Conservation (phyloP, 92 coral and sea anemone genomes). For the Hydrozoanthus gracilis region DNA sequence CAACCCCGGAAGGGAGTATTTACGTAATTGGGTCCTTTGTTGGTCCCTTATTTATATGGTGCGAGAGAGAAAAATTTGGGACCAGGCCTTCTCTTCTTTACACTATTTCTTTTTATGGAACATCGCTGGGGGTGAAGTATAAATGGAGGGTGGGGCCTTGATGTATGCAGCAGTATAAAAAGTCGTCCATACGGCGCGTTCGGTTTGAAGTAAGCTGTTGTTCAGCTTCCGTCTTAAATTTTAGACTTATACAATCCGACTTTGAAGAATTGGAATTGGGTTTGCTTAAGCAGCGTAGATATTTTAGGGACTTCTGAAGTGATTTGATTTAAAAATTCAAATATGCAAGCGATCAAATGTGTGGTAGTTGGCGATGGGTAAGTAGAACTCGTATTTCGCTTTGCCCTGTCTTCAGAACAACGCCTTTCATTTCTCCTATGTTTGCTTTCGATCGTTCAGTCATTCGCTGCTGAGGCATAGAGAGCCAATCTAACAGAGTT, state of each 20-base stretch:
- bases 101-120: conserved; percentile 87
- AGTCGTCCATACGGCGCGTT: conserved; percentile 1
- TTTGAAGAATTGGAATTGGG: conserved; percentile 14
- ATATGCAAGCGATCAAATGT: conserved; percentile 77
- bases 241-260: neutral
- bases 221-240: conserved; percentile 42
- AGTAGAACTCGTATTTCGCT: conserved; percentile 28
- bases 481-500: conserved; percentile 12
- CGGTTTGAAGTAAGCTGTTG: neutral
- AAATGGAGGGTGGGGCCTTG: conserved; percentile 95
- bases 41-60: conserved; percentile 37
- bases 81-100: conserved; percentile 41
- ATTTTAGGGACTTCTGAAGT: conserved; percentile 3
- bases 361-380: conserved; percentile 80
- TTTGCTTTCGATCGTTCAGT: conserved; percentile 29
- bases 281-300: neutral
- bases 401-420: conserved; percentile 40
- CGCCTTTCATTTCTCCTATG: conserved; percentile 36
- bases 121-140: conserved; percentile 99
- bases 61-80: conserved; percentile 6
- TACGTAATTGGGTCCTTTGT: conserved; percentile 13
- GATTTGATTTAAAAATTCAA: conserved; percentile 21
- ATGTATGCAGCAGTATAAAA: conserved; percentile 45
- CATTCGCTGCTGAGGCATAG: neutral
- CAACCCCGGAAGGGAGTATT: neutral